phyloP scores from a whole-genome alignment of 2,113 vertebrate genomes.

The Rhea americana region DNA sequence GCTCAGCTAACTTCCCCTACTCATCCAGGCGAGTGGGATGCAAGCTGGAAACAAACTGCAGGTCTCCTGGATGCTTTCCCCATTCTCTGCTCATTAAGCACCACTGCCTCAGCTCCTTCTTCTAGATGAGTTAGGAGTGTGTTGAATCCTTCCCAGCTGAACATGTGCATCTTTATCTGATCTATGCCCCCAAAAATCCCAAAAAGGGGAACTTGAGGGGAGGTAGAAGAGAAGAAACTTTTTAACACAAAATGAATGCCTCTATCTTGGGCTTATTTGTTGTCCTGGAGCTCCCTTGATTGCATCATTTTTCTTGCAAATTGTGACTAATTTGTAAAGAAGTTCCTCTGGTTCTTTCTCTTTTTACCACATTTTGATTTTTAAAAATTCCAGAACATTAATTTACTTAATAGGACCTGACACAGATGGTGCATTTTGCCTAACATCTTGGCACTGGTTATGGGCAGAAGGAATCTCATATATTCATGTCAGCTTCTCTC shows the following conservation, averaged over 20 bases:
- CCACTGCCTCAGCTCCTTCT: not conserved
- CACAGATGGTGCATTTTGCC: constrained; percentile 60
- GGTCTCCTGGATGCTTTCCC: not conserved
- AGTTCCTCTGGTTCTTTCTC: constrained; percentile 14
- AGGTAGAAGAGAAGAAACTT: not conserved
- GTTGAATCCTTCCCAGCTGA: not conserved
- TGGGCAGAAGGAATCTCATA: constrained; percentile 66
- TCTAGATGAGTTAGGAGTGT: not conserved
- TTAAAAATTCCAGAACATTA: constrained; percentile 56
- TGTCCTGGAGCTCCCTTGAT: not conserved
- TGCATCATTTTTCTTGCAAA: constrained; percentile 66
- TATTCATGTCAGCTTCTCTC: constrained; percentile 64
- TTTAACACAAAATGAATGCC: constrained; percentile 5
- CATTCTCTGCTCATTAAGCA: not conserved
- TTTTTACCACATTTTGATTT: constrained; percentile 1
- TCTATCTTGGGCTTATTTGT: not conserved
- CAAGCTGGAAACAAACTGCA: not conserved
- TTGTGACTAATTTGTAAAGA: constrained; percentile 38
- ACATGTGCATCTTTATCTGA: accelerated
- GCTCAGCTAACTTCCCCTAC: not conserved
- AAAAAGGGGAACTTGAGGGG: not conserved
- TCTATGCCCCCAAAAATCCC: accelerated
- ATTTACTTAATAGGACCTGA: constrained; percentile 72
- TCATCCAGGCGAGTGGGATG: not conserved
- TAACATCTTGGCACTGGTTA: constrained; percentile 56